Evolutionary conservation across 2,113 vertebrate genomes (phyloP).

Genomic region (Chaetodon trifascialis): DNA sequence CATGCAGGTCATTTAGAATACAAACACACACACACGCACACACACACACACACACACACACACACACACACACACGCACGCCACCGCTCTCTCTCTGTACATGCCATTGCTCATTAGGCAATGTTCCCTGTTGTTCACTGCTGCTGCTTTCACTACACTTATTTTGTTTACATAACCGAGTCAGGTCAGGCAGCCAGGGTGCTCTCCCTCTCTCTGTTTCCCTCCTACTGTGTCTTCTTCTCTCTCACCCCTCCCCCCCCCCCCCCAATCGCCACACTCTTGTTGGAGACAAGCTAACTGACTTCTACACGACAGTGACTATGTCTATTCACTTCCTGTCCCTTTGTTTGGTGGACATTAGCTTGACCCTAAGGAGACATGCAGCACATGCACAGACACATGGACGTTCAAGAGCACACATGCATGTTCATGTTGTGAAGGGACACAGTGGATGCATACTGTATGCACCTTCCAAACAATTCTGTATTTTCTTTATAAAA

Average conservation of each 20-base stretch:
- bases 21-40: conserved; percentile 33
- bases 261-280: not conserved
- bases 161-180: conserved; percentile 78
- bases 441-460: not conserved
- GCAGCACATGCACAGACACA: conserved; percentile 24
- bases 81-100: conserved; percentile 29
- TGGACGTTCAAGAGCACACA: conserved; percentile 4
- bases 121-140: conserved; percentile 62
- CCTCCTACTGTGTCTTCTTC: conserved; percentile 14
- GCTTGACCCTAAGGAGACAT: conserved; percentile 28
- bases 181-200: conserved; percentile 63
- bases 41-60: not conserved
- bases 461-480: not conserved
- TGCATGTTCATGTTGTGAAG: not conserved
- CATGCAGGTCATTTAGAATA: conserved; percentile 60
- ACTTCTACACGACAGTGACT: not conserved
- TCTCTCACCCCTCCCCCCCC: not conserved
- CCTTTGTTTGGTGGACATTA: conserved; percentile 1
- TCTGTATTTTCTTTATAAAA: not conserved
- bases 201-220: conserved; percentile 15
- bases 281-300: conserved; percentile 5
- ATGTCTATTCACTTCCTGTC: not conserved
- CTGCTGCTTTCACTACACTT: conserved; percentile 59
- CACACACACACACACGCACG: conserved; percentile 36
- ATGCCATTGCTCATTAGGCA: conserved; percentile 73